Evolutionary conservation across 2,888 invertebrate genomes (phyloP).

Genomic region (Plusia festucae): DNA sequence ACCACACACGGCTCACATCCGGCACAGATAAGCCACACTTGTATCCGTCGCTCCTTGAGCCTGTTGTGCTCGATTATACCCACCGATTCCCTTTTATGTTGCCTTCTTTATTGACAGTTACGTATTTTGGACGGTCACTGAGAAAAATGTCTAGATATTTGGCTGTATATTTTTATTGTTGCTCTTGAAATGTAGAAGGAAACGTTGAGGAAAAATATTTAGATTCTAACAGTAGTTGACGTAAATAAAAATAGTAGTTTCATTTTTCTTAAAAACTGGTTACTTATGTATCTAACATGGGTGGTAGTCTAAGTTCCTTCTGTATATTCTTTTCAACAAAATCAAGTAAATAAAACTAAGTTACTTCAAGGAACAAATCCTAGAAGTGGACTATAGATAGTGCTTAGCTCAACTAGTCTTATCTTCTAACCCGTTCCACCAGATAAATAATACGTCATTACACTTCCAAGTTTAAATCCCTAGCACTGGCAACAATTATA

Average conservation of each 20-base stretch:
- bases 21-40: constrained; percentile 70
- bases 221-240: neutral
- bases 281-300: no score
- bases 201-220: neutral
- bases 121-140: constrained; percentile 47
- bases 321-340: neutral
- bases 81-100: constrained; percentile 46
- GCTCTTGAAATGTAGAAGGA: neutral
- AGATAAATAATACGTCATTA: constrained; percentile 39
- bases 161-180: constrained; percentile 1
- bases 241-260: neutral
- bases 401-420: neutral
- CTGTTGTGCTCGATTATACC: constrained; percentile 56
- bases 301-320: no score
- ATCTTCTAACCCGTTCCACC: constrained; percentile 13
- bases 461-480: constrained; percentile 47
- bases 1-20: constrained; percentile 65
- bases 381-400: neutral
- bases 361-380: constrained; percentile 17
- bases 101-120: constrained; percentile 48
- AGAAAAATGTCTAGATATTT: constrained; percentile 37
- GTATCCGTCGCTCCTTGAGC: constrained; percentile 63
- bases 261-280: no score
- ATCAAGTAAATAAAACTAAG: neutral
- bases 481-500: constrained; percentile 53